Base-by-base conservation (phyloP, 2,113 vertebrate species). In the Delphinapterus leucas region DNA sequence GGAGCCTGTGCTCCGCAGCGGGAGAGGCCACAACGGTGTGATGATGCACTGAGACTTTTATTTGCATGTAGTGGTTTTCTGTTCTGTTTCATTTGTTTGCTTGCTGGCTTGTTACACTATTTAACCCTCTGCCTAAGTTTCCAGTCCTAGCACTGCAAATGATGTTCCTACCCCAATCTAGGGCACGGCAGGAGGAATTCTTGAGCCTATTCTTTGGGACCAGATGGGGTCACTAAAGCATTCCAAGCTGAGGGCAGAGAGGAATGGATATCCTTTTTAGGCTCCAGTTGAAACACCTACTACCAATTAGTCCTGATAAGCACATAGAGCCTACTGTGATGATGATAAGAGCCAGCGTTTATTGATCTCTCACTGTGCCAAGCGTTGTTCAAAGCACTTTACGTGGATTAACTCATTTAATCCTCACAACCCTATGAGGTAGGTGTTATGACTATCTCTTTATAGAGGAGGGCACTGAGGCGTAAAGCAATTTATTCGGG, bases 381-480 rank as follows among this genome's bases (percentile, higher is more conserved):
- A 58, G n/a, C 2, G 8, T 36, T 63, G 68, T 86, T 93, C 89
- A 88, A 92, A 93, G 44, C 33, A 92, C 31, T 97, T 97, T 68
- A 44, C 2, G 1, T 49, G 55, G 44, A 82, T 82, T 88, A 84
- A 85, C 4, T 61, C 60, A 55, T 55, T 73, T 73, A 80, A 88
- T 77, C 73, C 44, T 91, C 82, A 92, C 31, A 68, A 20, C 4
- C 44, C 6, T 74, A 5, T 49, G 71, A 53, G 7, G 41, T n/a
- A 60, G 68, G 23, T 11, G 4, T 25, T 85, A 58, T 36, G 44
- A 88, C 86, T 25, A 89, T 71, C 68, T 93, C 86, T 74, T 86
- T 81, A 38, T 2, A 90, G 63, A 96, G 38, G 86, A 74, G 36
- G 26, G 26, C 17, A 38, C 20, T 36, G 12, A 49, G 12, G 5